phyloP scores from a whole-genome alignment of 2,113 vertebrate species.

The Capreolus pygargus region DNA sequence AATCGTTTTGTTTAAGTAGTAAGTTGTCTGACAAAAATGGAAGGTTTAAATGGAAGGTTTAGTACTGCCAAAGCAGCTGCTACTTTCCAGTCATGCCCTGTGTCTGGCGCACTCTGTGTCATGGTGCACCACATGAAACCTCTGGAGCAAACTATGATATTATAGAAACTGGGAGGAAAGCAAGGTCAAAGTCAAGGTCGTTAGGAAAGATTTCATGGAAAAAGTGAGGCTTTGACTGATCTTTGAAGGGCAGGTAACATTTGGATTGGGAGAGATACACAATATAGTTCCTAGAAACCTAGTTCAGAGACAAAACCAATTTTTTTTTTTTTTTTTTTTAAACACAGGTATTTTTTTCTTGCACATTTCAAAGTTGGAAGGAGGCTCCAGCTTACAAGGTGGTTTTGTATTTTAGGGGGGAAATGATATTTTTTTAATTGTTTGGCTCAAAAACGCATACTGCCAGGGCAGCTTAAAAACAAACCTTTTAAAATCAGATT shows the following conservation, averaged over 20 bases:
- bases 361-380: constrained; percentile 80
- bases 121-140: neutral
- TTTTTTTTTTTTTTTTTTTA: too few relatives aligned
- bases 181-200: neutral
- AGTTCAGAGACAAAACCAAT: neutral
- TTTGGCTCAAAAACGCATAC: constrained; percentile 79
- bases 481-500: constrained; percentile 57
- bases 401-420: constrained; percentile 72
- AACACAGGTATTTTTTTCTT: constrained; percentile 84
- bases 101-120: neutral
- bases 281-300: neutral
- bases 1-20: neutral
- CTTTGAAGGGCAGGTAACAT: neutral
- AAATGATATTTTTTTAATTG: constrained; percentile 71
- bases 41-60: neutral
- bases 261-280: neutral
- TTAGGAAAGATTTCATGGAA: neutral
- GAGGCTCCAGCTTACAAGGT: constrained; percentile 53
- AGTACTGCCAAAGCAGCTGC: neutral
- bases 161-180: neutral
- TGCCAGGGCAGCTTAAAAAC: constrained; percentile 74
- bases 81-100: neutral
- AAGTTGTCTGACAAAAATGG: neutral
- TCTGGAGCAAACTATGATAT: neutral
- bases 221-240: neutral